Percentiles rank a stretch among this genome's conserved stretches.
phyloP scores from a whole-genome alignment of 2,113 vertebrate genomes.

The Centropus bengalensis region DNA sequence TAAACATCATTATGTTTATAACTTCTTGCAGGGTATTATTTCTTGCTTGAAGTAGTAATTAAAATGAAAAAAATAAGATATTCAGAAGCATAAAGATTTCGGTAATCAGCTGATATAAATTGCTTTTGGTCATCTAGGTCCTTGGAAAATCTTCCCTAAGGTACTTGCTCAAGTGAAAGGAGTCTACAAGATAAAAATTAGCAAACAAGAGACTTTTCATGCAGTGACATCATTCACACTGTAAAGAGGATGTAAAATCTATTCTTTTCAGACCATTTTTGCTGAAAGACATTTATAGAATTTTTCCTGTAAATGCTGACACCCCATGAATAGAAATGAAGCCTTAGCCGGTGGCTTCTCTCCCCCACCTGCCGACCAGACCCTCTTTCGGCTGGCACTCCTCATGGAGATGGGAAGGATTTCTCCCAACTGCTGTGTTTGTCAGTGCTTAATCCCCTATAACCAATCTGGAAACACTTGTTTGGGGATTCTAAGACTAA shows the following conservation, averaged over 20 bases:
- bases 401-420: neutral
- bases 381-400: neutral
- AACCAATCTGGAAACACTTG: neutral
- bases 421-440: neutral
- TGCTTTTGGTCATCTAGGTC: neutral
- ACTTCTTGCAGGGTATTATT: neutral
- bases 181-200: neutral
- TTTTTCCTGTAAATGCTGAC: neutral
- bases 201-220: neutral
- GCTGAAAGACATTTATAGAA: neutral
- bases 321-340: neutral
- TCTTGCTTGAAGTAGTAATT: neutral
- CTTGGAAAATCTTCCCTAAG: neutral
- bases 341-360: neutral
- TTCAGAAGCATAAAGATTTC: neutral
- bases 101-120: neutral
- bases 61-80: neutral
- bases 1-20: neutral
- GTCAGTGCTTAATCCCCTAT: neutral
- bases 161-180: neutral
- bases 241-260: neutral
- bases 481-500: neutral
- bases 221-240: neutral
- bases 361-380: neutral
- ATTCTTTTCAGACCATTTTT: neutral